Percentiles rank a stretch among this genome's conserved stretches.
Conservation (phyloP, 2,888 invertebrate genomes). For the Bellardia bayeri region DNA sequence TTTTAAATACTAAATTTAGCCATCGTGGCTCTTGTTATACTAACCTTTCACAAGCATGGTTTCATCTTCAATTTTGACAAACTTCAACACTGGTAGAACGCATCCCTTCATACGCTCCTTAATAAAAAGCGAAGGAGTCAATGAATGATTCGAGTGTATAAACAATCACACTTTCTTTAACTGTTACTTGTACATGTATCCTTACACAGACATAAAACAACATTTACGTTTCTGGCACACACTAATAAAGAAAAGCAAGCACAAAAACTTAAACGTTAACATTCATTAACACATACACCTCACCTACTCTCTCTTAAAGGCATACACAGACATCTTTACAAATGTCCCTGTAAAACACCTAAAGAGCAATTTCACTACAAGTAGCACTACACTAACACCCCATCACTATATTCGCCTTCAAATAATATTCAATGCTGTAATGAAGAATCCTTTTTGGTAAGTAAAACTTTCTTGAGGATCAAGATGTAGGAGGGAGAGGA, state of each 20-base stretch:
- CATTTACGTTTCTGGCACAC: slow-evolving; percentile 2
- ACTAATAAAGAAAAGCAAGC: not conserved
- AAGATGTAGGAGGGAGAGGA: not conserved
- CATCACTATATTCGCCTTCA: not conserved
- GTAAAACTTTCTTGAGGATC: slow-evolving; percentile 1
- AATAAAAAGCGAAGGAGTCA: not conserved
- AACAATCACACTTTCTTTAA: slow-evolving; percentile 32
- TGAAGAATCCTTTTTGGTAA: slow-evolving; percentile 1
- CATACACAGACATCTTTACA: not conserved
- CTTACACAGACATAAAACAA: not conserved
- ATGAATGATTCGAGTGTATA: not conserved
- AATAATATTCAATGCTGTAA: slow-evolving; percentile 12
- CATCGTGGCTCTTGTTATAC: too few relatives aligned
- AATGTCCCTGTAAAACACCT: slow-evolving; percentile 21
- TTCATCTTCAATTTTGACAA: too few relatives aligned
- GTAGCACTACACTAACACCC: not conserved
- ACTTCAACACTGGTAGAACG: too few relatives aligned
- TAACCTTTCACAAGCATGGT: too few relatives aligned
- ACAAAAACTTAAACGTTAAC: not conserved
- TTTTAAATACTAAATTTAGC: too few relatives aligned
- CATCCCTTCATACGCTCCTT: too few relatives aligned
- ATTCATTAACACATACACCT: slow-evolving; percentile 9
- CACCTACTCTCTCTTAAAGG: not conserved
- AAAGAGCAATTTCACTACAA: slow-evolving; percentile 26
- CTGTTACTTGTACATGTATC: slow-evolving; percentile 3